Percentiles rank a stretch among this genome's conserved stretches.
Evolutionary conservation across 2,113 vertebrate genomes (phyloP).

Genomic region (Mirza zaza): DNA sequence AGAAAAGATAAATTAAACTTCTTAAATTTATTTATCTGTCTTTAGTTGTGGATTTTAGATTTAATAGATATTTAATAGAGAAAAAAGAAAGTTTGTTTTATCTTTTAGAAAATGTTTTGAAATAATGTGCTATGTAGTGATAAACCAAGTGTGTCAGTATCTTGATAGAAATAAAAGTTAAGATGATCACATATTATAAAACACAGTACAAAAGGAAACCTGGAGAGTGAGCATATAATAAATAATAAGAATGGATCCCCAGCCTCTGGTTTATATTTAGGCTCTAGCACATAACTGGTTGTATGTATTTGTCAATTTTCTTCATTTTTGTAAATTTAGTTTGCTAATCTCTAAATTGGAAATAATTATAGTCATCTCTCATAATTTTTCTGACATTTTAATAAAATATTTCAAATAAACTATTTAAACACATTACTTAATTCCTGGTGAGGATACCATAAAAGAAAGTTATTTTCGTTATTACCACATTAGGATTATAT

Average conservation of each 20-base stretch:
- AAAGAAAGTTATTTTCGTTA: neutral
- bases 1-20: neutral
- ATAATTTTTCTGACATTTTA: neutral
- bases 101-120: neutral
- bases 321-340: neutral
- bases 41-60: neutral
- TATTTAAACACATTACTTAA: neutral
- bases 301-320: neutral
- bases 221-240: neutral
- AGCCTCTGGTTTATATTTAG: neutral
- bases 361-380: neutral
- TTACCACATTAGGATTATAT: neutral
- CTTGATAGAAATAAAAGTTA: neutral
- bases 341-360: neutral
- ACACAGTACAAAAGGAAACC: neutral
- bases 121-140: neutral
- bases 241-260: neutral
- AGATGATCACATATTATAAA: neutral
- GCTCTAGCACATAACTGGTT: neutral
- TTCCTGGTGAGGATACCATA: neutral
- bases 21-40: slow-evolving; percentile 5
- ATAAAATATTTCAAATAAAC: neutral
- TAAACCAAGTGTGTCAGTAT: neutral
- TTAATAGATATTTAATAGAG: neutral
- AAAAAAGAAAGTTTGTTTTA: neutral